phyloP scores from a whole-genome alignment of 2,113 vertebrate species.

The Piprites chloris region DNA sequence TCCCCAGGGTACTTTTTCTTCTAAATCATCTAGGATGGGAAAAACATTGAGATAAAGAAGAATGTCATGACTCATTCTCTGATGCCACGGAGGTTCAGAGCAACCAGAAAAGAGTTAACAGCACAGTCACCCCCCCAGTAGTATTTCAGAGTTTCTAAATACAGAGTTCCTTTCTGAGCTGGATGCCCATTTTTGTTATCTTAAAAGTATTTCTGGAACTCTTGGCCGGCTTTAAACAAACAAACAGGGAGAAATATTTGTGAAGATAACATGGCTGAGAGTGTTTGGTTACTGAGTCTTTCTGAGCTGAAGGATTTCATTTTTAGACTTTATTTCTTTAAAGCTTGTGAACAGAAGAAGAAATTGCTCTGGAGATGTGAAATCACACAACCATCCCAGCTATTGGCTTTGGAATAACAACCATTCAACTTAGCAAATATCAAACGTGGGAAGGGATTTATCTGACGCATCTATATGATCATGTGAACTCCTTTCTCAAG shows the following conservation, averaged over 20 bases:
- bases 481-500: conserved; percentile 45
- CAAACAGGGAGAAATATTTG: conserved; percentile 49
- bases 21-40: background rate
- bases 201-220: conserved; percentile 62
- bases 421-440: conserved; percentile 29
- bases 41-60: background rate
- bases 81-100: background rate
- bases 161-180: conserved; percentile 13
- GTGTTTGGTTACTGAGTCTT: conserved; percentile 10
- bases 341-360: background rate
- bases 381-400: conserved; percentile 12
- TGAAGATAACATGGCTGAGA: background rate
- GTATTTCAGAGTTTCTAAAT: conserved; percentile 35
- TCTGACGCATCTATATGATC: conserved; percentile 40
- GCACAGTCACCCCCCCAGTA: background rate
- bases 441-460: conserved; percentile 55
- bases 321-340: background rate
- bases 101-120: conserved; percentile 16
- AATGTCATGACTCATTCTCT: conserved; percentile 15
- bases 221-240: conserved; percentile 47
- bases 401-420: conserved; percentile 26
- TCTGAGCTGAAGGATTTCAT: background rate
- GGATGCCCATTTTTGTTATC: conserved; percentile 52
- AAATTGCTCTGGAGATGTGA: background rate
- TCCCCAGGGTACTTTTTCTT: background rate